Evolutionary conservation across 2,797 vertebrate species (phyloP).

Genomic region (Rhyacichthys aspro): DNA sequence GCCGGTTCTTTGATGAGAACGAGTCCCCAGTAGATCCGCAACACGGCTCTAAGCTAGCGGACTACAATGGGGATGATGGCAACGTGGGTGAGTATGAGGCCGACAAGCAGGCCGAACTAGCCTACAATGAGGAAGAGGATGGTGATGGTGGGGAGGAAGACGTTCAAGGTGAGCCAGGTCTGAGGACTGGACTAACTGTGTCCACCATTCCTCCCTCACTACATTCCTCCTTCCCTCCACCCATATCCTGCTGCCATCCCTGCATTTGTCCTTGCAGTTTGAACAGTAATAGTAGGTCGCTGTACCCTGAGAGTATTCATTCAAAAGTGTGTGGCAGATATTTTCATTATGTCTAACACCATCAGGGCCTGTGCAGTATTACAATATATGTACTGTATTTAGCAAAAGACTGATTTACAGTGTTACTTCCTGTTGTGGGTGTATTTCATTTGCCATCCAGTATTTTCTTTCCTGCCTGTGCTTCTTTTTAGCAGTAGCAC

Average conservation of each 20-base stretch:
- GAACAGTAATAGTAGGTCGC: constrained; percentile 63
- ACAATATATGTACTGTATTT: constrained; percentile 21
- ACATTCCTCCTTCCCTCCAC: constrained; percentile 62
- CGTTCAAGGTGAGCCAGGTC: constrained; percentile 98
- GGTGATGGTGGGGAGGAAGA: constrained; percentile 99
- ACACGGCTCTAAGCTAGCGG: constrained; percentile 99
- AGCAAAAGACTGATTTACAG: not conserved
- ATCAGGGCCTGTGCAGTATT: constrained; percentile 21
- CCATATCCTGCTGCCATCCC: constrained; percentile 54
- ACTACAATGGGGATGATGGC: constrained; percentile 99
- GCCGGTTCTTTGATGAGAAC: constrained; percentile 99
- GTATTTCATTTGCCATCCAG: constrained; percentile 65
- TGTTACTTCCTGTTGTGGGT: constrained; percentile 70
- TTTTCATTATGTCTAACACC: constrained; percentile 14
- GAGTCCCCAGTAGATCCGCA: constrained; percentile 99
- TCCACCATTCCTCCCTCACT: constrained; percentile 66
- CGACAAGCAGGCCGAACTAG: constrained; percentile 99
- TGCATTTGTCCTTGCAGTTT: constrained; percentile 53
- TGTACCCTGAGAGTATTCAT: constrained; percentile 60
- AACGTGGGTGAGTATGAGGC: constrained; percentile 99
- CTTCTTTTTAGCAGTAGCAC: constrained; percentile 60
- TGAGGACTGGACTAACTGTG: constrained; percentile 66
- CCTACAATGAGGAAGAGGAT: constrained; percentile 99
- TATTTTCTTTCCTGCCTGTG: constrained; percentile 60
- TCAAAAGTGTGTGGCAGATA: constrained; percentile 9